A percentile compares a stretch with the other conserved stretches of the same genome.
phyloP scores from a whole-genome alignment of 2,113 vertebrate genomes.

The Petroica traversi region DNA sequence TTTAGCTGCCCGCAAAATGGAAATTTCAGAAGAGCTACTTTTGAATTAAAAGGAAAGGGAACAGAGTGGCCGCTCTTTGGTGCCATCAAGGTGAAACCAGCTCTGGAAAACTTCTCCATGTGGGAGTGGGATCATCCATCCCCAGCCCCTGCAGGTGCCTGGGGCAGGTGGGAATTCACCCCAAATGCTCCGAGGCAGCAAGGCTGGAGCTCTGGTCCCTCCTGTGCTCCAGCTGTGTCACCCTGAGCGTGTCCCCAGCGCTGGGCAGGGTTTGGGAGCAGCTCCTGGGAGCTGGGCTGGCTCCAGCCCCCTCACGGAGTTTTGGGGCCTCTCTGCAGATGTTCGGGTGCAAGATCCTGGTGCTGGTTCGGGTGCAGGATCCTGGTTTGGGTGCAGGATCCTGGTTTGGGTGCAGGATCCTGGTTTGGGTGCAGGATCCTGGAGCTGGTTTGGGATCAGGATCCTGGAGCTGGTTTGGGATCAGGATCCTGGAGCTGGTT shows the following conservation, averaged over 20 bases:
- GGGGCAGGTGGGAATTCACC: background rate
- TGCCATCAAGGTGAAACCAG: fast-evolving
- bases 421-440: no score
- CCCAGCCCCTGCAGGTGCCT: background rate
- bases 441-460: background rate
- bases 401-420: fast-evolving
- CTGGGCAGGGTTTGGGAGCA: background rate
- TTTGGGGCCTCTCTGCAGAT: background rate
- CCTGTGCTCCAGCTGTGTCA: fast-evolving
- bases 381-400: no score
- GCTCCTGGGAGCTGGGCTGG: fast-evolving
- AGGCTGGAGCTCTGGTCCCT: fast-evolving
- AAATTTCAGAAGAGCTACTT: background rate
- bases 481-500: background rate
- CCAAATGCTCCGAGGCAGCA: fast-evolving
- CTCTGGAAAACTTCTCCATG: background rate
- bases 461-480: background rate
- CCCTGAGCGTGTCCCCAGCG: fast-evolving
- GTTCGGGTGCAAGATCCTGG: background rate
- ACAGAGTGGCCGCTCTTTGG: fast-evolving
- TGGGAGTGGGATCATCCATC: background rate
- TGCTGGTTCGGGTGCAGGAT: background rate
- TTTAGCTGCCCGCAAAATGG: background rate
- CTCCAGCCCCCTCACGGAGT: background rate
- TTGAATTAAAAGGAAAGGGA: background rate